Conservation (phyloP, 2,113 vertebrate genomes). For the Chionis minor region DNA sequence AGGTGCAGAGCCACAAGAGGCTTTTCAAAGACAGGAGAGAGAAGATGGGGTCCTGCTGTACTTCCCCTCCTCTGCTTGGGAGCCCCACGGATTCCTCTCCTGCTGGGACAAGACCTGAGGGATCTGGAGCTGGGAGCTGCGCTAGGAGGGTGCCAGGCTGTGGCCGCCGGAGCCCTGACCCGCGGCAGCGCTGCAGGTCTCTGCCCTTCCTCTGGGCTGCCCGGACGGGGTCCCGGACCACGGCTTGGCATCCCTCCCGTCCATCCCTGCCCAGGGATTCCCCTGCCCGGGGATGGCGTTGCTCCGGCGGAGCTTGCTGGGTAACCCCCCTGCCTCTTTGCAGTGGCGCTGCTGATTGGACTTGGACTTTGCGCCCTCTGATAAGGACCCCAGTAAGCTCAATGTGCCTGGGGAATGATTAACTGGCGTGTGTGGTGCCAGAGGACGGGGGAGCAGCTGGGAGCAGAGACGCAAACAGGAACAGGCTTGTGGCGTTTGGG, state of each 20-base stretch:
- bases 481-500: not conserved
- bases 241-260: not conserved
- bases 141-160: not conserved
- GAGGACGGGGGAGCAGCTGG: conserved; percentile 50
- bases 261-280: not conserved
- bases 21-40: not conserved
- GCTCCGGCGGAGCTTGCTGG: not conserved
- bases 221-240: not conserved
- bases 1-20: not conserved
- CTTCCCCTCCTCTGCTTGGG: not conserved
- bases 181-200: not conserved
- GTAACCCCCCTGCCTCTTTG: conserved; percentile 40
- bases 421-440: conserved; percentile 46
- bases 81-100: not conserved
- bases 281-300: not conserved
- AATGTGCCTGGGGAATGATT: conserved; percentile 76
- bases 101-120: not conserved
- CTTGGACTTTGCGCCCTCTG: conserved; percentile 76
- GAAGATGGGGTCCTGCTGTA: not conserved
- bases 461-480: not conserved
- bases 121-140: not conserved
- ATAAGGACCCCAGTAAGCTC: conserved; percentile 67
- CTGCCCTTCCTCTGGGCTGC: not conserved
- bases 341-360: not conserved
- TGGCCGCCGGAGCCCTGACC: not conserved